These are phyloP conservation scores for Heliocidaris erythrogramma DNA, from an alignment of 35 echinoderm and acorn worm species.

Conservation along the genomic window DNA sequence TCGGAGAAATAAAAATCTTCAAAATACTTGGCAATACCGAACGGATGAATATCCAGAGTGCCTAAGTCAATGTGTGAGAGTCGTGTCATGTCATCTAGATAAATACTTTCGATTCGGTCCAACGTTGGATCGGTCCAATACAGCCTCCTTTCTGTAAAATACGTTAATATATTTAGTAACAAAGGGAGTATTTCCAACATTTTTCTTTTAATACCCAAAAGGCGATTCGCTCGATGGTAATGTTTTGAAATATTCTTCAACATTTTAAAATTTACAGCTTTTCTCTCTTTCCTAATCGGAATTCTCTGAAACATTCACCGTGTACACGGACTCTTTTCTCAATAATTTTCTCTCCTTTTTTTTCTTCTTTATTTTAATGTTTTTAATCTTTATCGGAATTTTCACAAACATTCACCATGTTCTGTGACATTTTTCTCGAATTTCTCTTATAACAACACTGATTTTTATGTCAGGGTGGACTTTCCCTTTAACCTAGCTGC, in stretches of 20 bases:
- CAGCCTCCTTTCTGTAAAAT: not conserved
- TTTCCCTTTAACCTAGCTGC: not conserved
- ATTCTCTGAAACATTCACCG: not conserved
- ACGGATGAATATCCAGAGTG: not conserved
- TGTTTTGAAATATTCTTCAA: not conserved
- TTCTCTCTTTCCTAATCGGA: not conserved
- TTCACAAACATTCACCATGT: not conserved
- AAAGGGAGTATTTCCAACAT: not conserved
- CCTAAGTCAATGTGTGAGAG: not conserved
- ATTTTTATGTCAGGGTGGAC: not conserved
- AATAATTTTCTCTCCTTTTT: not conserved
- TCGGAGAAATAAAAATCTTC: conserved; percentile 24
- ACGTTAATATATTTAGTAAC: not conserved
- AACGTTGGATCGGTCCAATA: not conserved
- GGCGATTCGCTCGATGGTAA: not conserved
- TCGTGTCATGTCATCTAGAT: not conserved
- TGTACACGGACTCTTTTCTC: not conserved
- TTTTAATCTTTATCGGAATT: not conserved
- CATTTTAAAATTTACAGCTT: not conserved
- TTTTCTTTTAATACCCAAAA: too few species aligned
- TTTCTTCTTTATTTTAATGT: not conserved
- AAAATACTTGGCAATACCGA: not conserved
- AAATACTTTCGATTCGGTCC: not conserved
- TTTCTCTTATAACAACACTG: not conserved
- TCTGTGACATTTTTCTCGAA: not conserved